Conservation (phyloP, 35 echinoderm and acorn worm genomes). For the Nesometra sesokonis region DNA sequence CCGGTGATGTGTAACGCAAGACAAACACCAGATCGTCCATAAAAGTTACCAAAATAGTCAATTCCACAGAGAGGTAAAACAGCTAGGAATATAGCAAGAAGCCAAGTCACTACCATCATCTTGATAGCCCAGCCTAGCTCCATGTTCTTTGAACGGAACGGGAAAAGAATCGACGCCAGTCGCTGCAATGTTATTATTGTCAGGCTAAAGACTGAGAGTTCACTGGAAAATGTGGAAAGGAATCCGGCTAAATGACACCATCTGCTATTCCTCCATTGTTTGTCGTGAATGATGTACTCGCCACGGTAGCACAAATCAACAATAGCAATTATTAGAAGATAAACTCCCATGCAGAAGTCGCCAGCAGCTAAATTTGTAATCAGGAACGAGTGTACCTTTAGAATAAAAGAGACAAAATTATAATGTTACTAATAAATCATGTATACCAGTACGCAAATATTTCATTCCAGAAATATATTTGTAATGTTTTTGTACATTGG, state of each 20-base stretch:
- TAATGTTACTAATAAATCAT: not conserved
- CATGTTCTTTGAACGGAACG: constrained; percentile 91
- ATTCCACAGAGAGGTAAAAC: constrained; percentile 56
- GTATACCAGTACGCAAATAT: not conserved
- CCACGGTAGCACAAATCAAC: constrained; percentile 70
- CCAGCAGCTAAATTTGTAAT: constrained; percentile 94
- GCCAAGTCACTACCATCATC: constrained; percentile 70
- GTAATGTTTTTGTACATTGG: not conserved
- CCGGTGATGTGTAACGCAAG: constrained; percentile 82
- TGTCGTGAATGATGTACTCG: constrained; percentile 58
- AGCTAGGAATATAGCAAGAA: constrained; percentile 47
- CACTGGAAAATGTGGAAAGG: constrained; percentile 92
- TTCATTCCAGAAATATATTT: not conserved
- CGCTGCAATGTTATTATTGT: constrained; percentile 91
- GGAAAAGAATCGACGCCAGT: constrained; percentile 74
- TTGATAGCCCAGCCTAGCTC: constrained; percentile 61
- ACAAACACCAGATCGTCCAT: constrained; percentile 85
- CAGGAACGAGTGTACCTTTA: constrained; percentile 84
- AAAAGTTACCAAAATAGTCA: constrained; percentile 86
- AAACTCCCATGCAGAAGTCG: constrained; percentile 91
- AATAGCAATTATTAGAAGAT: constrained; percentile 85
- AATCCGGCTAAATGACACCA: constrained; percentile 87
- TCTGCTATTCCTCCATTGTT: constrained; percentile 29
- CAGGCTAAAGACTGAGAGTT: constrained; percentile 86
- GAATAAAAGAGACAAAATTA: not conserved